These are phyloP conservation scores for Brachycybe producta DNA, from an alignment of 2,888 invertebrate species.

Conservation along the genomic window DNA sequence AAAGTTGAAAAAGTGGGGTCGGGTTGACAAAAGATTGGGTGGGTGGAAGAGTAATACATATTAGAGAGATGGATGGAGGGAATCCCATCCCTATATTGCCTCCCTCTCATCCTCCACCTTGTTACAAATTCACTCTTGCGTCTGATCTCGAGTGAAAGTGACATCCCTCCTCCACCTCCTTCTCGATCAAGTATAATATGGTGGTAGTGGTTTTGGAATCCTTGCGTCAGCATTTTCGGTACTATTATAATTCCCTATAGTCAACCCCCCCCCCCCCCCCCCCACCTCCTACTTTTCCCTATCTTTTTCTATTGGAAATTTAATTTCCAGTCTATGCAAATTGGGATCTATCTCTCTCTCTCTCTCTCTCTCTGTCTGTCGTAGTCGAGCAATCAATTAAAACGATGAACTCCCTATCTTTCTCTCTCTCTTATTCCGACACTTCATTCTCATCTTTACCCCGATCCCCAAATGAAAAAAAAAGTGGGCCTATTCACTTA, in stretches of 20 bases:
- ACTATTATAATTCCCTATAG: neutral
- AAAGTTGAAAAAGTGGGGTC: too few relatives aligned
- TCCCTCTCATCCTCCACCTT: neutral
- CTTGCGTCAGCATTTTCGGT: too few relatives aligned
- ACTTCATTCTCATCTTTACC: neutral
- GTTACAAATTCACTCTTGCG: neutral
- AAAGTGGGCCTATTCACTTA: neutral
- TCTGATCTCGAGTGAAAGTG: neutral
- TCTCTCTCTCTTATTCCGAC: neutral
- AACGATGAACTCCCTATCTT: constrained; percentile 1
- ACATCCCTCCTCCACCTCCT: neutral
- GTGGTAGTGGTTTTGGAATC: too few relatives aligned
- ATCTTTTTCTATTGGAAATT: constrained; percentile 7
- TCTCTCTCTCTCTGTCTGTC: too few relatives aligned
- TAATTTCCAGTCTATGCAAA: constrained; percentile 16
- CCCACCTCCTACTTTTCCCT: neutral
- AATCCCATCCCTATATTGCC: too few relatives aligned
- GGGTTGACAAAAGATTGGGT: too few relatives aligned
- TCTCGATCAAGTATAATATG: too few relatives aligned
- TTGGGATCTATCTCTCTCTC: too few relatives aligned
- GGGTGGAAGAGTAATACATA: too few relatives aligned
- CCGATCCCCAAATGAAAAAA: neutral
- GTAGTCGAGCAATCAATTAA: constrained; percentile 15
- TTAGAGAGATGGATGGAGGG: too few relatives aligned
- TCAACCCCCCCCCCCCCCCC: neutral